Conservation (phyloP, 2,113 vertebrate genomes). For the Bostrychus sinensis region DNA sequence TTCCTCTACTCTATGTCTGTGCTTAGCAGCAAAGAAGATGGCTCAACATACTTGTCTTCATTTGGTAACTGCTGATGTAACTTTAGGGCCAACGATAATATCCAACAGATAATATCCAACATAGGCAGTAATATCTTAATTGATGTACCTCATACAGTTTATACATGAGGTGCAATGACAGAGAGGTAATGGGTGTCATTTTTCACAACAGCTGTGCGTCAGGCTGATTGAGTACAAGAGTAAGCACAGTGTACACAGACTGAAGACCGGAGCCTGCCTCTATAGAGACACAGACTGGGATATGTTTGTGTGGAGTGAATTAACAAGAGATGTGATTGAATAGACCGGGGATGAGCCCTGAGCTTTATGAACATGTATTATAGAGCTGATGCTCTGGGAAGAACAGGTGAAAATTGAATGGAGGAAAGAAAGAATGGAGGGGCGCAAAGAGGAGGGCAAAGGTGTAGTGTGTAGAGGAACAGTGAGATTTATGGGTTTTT, state of each 20-base stretch:
- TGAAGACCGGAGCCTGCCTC: constrained; percentile 32
- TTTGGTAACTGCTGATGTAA: too few species aligned
- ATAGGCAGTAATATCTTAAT: background rate
- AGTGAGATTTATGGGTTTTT: constrained; percentile 26
- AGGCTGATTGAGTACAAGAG: constrained; percentile 49
- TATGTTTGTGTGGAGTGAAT: constrained; percentile 32
- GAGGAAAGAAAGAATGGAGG: constrained; percentile 16
- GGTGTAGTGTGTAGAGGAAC: constrained; percentile 10
- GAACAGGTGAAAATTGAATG: constrained; percentile 39
- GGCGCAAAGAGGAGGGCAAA: constrained; percentile 13
- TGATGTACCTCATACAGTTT: background rate
- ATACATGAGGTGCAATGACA: constrained; percentile 1
- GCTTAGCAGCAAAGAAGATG: too few species aligned
- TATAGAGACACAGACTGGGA: constrained; percentile 28
- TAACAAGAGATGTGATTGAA: constrained; percentile 57
- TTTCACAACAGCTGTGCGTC: constrained; percentile 36
- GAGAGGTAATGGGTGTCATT: constrained; percentile 53
- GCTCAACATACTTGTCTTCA: too few species aligned
- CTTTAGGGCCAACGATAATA: too few species aligned
- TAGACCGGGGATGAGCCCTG: constrained; percentile 37
- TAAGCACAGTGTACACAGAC: constrained; percentile 47
- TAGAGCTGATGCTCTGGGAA: constrained; percentile 31
- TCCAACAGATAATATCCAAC: too few species aligned
- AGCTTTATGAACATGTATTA: constrained; percentile 67
- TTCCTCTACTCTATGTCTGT: too few species aligned